Percentiles rank a stretch among this genome's conserved stretches.
phyloP scores from a whole-genome alignment of 2,113 vertebrate species.

The Hydropotes inermis region DNA sequence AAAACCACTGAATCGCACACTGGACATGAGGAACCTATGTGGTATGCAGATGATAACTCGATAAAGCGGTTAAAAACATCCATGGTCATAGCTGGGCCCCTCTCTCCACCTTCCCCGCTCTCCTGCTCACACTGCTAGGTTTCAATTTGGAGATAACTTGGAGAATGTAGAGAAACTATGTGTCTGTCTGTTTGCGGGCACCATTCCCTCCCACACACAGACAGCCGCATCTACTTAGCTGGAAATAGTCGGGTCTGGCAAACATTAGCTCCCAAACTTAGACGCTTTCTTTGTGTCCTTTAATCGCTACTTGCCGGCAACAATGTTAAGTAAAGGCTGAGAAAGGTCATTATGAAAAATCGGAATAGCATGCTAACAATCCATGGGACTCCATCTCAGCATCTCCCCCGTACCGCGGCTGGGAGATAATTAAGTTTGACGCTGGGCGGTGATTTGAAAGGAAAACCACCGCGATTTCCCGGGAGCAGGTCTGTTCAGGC shows the following conservation, averaged over 20 bases:
- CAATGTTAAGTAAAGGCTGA: neutral
- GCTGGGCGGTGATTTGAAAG: neutral
- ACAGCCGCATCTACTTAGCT: neutral
- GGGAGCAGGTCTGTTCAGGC: neutral
- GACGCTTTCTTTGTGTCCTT: neutral
- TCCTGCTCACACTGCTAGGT: accelerated
- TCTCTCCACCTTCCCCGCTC: neutral
- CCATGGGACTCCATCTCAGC: accelerated
- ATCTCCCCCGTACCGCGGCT: no score
- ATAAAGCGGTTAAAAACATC: no score
- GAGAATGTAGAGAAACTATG: neutral
- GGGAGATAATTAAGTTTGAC: neutral
- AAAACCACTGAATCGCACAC: neutral
- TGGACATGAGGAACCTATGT: accelerated
- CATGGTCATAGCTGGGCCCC: accelerated
- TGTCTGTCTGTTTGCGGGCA: accelerated
- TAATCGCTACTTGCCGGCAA: neutral
- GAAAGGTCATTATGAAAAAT: neutral
- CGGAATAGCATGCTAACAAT: neutral
- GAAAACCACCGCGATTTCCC: neutral
- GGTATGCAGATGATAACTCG: neutral
- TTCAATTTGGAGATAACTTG: neutral
- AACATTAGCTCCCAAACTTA: neutral
- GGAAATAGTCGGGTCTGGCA: neutral
- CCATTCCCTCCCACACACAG: neutral